Conservation (phyloP, 2,113 vertebrate genomes). For the Anolis sagrei region DNA sequence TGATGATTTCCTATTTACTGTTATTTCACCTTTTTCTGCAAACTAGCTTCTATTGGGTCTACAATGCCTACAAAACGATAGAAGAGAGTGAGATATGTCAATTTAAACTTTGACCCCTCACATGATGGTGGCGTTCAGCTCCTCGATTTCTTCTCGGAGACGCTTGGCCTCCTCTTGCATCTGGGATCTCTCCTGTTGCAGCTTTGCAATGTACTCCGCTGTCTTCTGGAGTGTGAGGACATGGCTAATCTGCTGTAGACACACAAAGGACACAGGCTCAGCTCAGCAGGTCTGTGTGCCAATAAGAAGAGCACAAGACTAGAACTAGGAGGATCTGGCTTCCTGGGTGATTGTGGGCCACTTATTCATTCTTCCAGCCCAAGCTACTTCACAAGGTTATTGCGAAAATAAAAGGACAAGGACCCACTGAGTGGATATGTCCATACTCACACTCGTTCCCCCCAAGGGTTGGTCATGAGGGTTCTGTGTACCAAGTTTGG, state of each 20-base stretch:
- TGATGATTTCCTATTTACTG: neutral
- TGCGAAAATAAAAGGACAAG: neutral
- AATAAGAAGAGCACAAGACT: too few relatives aligned
- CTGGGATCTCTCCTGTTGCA: slow-evolving; percentile 92
- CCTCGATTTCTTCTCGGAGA: slow-evolving; percentile 92
- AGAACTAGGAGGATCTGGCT: neutral
- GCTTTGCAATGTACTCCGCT: slow-evolving; percentile 92
- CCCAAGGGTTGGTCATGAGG: too few relatives aligned
- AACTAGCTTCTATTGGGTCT: slow-evolving; percentile 6
- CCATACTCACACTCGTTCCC: neutral
- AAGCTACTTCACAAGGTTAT: neutral
- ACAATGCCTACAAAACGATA: neutral
- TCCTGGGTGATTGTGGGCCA: neutral
- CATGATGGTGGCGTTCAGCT: slow-evolving; percentile 91
- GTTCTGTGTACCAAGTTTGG: too few relatives aligned
- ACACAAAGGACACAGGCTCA: slow-evolving; percentile 13
- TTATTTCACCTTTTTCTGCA: neutral
- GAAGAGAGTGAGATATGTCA: neutral
- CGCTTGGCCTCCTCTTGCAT: slow-evolving; percentile 90
- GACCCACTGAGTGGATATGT: neutral
- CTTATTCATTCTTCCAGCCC: neutral
- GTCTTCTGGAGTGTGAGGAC: slow-evolving; percentile 93
- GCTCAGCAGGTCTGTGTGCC: neutral
- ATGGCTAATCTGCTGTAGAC: slow-evolving; percentile 84
- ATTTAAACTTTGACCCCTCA: slow-evolving; percentile 57